Evolutionary conservation across 2,797 vertebrate species (phyloP), one percentile per base, ranked within the genome.

Genomic region (Hemibagrus guttatus): DNA sequence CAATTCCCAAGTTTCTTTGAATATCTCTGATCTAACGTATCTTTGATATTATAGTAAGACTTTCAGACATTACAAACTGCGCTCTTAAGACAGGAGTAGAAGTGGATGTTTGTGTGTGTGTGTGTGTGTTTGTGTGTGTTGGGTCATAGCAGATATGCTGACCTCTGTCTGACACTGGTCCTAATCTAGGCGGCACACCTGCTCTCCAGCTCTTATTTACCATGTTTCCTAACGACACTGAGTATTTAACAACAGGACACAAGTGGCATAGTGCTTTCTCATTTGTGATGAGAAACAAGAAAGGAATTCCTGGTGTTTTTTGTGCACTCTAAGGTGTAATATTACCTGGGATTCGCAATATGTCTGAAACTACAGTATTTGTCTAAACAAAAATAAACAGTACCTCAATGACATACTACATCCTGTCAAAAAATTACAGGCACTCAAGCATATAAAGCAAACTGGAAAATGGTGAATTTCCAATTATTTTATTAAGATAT

Each of bases 231-330:
- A 28, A 46, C 28, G 17, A 26, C 21, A 42, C 19, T 69, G 42
- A 54, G 63, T 58, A 78, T 75, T 86, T 63, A 83, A 52, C 19
- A 58, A 61, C 31, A 69, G 42, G 6, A 17, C 68, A 74, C 42
- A 49, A 54, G 28, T 64, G 54, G 39, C 31, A 3, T 54, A 28
- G 5, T 76, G 74, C 74, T 76, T 75, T 54, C 7, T 56, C 46
- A 16, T 74, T 72, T 74, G 42, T n/a, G 12, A 52, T 13, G 2
- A 52, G 16, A 76, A 66, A 63, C 66, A 81, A n/a, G 12, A 61
- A 84, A 49, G 26, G 31, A 68, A 46, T 68, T 66, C 8, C 61
- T 49, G 61, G 31, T 85, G 80, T 16, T 71, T 75, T 74, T 74
- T 49, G 4, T 52, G 71, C 4, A n/a, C 71, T 52, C 23, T 69